Evolutionary conservation across 2,797 vertebrate genomes (phyloP), one percentile per base, ranked within the genome.

Genomic region (Psittacula derbiana): DNA sequence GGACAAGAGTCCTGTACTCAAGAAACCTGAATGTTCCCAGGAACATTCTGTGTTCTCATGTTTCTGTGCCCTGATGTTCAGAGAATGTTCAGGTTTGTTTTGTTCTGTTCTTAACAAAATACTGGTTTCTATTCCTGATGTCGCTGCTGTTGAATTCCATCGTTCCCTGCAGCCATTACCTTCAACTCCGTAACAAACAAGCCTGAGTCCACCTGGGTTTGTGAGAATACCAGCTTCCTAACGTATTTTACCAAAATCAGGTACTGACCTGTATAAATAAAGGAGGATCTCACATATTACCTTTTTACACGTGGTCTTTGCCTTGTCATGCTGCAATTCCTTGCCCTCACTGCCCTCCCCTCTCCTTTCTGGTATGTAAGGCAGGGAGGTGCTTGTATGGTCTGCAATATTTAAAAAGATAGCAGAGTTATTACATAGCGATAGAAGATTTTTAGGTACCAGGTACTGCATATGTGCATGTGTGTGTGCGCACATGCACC

Each of bases 401-500:
- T 17, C 24, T 46, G 28, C 41, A 66, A 40, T 69, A 80, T 88
- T 81, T 80, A 40, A 73, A 89, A 86, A 60, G 5, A 44, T 40
- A 5, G 30, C 58, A 75, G 40, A 69, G 60, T 4, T 74, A n/a
- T 55, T 72, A 27, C 23, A 57, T 10, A 73, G 64, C 0, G 4
- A 41, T 20, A 70, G 62, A 78, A 84, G 60, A 71, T 58, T 52
- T 60, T 60, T 50, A 72, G 28, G 28, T 69, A 52, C 49, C 0
- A 27, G 43, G 36, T 86, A 50, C 53, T 41, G 16, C 9, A 2
- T 8, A 8, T 4, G 36, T 2, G 3, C 1, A 0, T 18, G 55
- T 16, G 44, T 27, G 21, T n/a, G 12, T 7, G 12, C 1, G 0
- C 27, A 24, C 1, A 3, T 2, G 2, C 33, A 36, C n/a, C 7